Conservation (phyloP, 2,797 vertebrate genomes). For the Mormyrus proboscirostris region DNA sequence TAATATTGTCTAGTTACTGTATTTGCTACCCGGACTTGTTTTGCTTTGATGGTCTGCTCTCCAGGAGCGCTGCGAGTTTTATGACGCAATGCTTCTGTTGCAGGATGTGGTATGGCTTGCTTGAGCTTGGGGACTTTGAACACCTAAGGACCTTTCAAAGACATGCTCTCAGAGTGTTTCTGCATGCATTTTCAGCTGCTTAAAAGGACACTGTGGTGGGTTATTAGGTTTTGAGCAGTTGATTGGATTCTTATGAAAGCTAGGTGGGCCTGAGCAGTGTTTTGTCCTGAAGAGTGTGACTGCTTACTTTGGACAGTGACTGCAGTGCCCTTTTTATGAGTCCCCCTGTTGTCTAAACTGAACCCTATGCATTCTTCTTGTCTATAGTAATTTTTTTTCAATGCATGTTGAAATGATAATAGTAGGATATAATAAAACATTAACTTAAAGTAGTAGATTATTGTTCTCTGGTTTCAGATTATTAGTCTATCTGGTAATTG, state of each 20-base stretch:
- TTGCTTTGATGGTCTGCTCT: background rate
- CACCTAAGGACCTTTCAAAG: background rate
- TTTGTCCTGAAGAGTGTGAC: background rate
- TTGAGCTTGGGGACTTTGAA: background rate
- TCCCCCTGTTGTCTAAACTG: background rate
- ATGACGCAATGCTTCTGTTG: background rate
- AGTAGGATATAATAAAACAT: background rate
- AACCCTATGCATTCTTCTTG: background rate
- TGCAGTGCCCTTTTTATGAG: background rate
- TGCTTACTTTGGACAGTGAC: background rate
- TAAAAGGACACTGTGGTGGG: background rate
- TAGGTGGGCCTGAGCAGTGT: background rate
- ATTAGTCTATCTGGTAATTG: background rate
- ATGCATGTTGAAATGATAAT: background rate
- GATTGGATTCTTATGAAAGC: background rate
- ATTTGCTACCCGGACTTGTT: background rate
- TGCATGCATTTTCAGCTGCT: background rate
- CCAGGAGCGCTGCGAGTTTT: background rate
- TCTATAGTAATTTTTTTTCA: background rate
- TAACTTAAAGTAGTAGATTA: background rate
- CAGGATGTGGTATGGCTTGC: background rate
- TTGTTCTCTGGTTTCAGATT: background rate
- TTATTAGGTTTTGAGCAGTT: background rate
- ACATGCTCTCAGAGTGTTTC: background rate
- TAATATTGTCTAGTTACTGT: background rate